A percentile compares a stretch with the other conserved stretches of the same genome.
These are phyloP conservation scores for Chitala chitala DNA, from an alignment of 2,113 vertebrate genomes.

Conservation along the genomic window DNA sequence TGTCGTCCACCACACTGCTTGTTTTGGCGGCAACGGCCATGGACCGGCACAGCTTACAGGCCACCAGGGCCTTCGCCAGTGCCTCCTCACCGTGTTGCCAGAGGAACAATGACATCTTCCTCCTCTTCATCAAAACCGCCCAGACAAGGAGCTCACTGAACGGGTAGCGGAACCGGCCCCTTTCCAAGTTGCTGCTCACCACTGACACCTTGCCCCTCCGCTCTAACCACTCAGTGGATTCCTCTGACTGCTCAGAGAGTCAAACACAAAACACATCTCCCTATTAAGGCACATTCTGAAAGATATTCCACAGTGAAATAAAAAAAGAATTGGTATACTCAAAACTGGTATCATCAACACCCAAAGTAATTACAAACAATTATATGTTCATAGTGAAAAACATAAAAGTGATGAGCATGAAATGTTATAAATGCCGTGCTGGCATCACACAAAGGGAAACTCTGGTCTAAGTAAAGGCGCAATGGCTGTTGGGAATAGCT, in stretches of 20 bases:
- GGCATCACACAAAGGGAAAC: no score
- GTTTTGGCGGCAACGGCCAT: conserved; percentile 97
- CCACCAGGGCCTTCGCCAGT: conserved; percentile 96
- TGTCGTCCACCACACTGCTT: conserved; percentile 93
- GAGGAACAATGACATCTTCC: conserved; percentile 95
- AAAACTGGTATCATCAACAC: no score
- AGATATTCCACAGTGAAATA: no score
- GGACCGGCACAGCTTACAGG: conserved; percentile 89
- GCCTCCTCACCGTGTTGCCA: conserved; percentile 98
- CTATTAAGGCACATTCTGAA: no score
- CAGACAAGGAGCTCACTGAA: conserved; percentile 95
- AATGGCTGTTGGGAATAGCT: no score
- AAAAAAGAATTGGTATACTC: no score
- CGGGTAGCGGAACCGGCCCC: conserved; percentile 87
- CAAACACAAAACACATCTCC: background rate
- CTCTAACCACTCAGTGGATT: conserved; percentile 74
- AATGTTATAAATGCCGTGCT: no score
- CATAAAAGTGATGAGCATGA: no score
- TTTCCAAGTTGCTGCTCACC: conserved; percentile 93
- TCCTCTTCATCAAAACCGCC: conserved; percentile 96
- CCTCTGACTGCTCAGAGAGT: conserved; percentile 49
- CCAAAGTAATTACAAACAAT: no score
- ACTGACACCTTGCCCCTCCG: conserved; percentile 79
- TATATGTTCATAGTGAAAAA: no score
- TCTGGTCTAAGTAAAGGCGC: no score